A percentile compares a stretch with the other conserved stretches of the same genome.
phyloP scores from a whole-genome alignment of 1,140 invertebrate genomes.

The Cherax destructor region DNA sequence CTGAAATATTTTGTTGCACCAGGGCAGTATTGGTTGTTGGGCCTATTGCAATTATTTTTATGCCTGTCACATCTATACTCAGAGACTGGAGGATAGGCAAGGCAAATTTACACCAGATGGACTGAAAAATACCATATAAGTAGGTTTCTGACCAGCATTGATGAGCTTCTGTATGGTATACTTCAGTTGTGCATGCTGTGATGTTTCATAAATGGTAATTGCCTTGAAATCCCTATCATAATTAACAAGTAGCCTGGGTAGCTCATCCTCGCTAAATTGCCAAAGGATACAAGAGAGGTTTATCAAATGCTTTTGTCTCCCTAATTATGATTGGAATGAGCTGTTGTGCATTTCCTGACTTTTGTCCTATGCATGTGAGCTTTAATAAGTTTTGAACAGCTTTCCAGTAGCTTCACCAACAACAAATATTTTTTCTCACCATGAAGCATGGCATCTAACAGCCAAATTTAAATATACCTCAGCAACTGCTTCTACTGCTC shows the following conservation, averaged over 20 bases:
- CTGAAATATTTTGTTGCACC: slow-evolving; percentile 73
- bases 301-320: slow-evolving; percentile 72
- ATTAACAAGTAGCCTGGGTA: slow-evolving; percentile 73
- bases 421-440: slow-evolving; percentile 76
- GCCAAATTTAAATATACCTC: slow-evolving; percentile 70
- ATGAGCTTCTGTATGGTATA: slow-evolving; percentile 73
- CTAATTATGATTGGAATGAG: slow-evolving; percentile 75
- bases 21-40: slow-evolving; percentile 76
- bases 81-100: slow-evolving; percentile 73
- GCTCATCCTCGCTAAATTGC: slow-evolving; percentile 76
- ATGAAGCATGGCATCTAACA: slow-evolving; percentile 70
- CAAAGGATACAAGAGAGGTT: slow-evolving; percentile 77
- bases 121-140: slow-evolving; percentile 77
- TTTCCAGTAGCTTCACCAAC: slow-evolving; percentile 76
- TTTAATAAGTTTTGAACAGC: slow-evolving; percentile 73
- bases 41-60: slow-evolving; percentile 76
- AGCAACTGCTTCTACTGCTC: slow-evolving; percentile 75
- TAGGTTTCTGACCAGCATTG: slow-evolving; percentile 73
- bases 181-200: slow-evolving; percentile 74
- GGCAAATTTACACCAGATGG: slow-evolving; percentile 75
- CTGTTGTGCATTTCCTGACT: slow-evolving; percentile 76
- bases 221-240: slow-evolving; percentile 74
- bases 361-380: slow-evolving; percentile 74
- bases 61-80: slow-evolving; percentile 71
- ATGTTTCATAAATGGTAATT: slow-evolving; percentile 75